These are phyloP conservation scores for Capricornis sumatraensis DNA, from an alignment of 2,113 vertebrate genomes.

Conservation along the genomic window DNA sequence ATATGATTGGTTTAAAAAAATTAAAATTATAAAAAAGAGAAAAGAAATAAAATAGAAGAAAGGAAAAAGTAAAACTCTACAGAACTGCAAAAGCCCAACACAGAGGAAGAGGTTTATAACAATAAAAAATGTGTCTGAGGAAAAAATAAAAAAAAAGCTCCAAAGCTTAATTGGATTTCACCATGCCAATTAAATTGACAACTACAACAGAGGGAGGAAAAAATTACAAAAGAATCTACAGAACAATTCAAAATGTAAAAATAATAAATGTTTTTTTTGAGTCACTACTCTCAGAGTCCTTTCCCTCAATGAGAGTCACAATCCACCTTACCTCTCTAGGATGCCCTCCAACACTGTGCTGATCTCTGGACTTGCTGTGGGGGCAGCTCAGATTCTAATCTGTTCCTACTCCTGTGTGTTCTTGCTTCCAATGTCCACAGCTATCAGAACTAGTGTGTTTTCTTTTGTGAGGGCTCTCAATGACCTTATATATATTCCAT, in stretches of 20 bases:
- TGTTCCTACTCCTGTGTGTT: background rate
- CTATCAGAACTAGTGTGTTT: background rate
- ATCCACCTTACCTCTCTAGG: background rate
- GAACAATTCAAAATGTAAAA: background rate
- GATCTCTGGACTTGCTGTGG: background rate
- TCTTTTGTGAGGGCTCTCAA: background rate
- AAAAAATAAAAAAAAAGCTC: background rate
- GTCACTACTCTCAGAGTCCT: background rate
- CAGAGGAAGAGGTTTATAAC: background rate
- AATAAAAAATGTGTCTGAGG: background rate
- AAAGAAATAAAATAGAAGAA: too few species aligned
- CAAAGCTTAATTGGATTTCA: background rate
- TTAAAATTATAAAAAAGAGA: too few species aligned
- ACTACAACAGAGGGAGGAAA: background rate
- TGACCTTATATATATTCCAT: background rate
- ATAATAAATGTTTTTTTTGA: background rate
- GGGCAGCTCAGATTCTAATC: background rate
- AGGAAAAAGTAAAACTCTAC: background rate
- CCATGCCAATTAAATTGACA: background rate
- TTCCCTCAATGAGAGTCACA: background rate
- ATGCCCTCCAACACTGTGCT: background rate
- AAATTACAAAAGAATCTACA: background rate
- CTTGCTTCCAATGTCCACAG: accelerated
- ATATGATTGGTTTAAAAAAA: background rate
- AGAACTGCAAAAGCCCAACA: background rate